Conservation (phyloP, 2,113 vertebrate genomes). For the Phylloscopus whistleri region DNA sequence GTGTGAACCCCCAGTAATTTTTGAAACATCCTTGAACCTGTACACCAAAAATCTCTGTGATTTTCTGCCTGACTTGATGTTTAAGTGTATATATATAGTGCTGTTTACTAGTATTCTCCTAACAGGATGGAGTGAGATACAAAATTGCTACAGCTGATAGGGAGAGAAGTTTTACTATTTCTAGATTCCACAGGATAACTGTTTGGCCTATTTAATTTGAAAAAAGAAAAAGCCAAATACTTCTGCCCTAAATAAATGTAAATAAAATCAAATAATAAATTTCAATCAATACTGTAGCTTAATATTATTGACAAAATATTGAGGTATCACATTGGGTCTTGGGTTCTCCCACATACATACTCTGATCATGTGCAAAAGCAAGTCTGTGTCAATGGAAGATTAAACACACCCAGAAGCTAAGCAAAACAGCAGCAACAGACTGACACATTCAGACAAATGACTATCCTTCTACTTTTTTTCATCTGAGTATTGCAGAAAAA, state of each 20-base stretch:
- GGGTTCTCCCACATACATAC: neutral
- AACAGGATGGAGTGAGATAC: neutral
- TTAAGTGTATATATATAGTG: neutral
- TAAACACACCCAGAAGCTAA: neutral
- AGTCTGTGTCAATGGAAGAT: neutral
- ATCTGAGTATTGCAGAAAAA: neutral
- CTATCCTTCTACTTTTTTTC: neutral
- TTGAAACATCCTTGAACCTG: neutral
- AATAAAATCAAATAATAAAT: neutral
- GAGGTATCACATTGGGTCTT: neutral
- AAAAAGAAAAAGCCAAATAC: neutral
- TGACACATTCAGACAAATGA: neutral
- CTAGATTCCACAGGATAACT: neutral
- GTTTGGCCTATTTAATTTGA: neutral
- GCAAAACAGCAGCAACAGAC: neutral
- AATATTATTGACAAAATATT: neutral
- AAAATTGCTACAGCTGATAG: neutral
- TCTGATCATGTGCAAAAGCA: neutral
- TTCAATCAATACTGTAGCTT: neutral
- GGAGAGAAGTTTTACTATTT: neutral
- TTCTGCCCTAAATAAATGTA: neutral
- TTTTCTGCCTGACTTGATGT: neutral
- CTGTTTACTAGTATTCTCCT: neutral
- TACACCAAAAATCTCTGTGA: neutral
- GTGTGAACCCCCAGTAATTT: neutral